Conservation (phyloP, 1,140 invertebrate genomes). For the Pseudomyrmex flavicornis region DNA sequence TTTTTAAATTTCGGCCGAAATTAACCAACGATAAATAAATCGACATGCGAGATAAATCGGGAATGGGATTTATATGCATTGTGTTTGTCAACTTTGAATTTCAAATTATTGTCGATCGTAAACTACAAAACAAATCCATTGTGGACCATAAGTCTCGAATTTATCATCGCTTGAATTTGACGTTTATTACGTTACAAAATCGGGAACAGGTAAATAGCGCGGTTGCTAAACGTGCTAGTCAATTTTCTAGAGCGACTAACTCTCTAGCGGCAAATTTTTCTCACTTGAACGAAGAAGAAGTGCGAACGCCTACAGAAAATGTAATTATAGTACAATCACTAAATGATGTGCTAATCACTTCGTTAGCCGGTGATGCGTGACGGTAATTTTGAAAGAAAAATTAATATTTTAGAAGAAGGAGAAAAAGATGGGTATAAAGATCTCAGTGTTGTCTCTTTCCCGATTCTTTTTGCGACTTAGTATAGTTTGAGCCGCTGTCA, state of each 20-base stretch:
- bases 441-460: too few species aligned
- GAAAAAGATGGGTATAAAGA: too few species aligned
- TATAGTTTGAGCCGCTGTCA: too few species aligned
- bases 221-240: not conserved
- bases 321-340: slow-evolving; percentile 43
- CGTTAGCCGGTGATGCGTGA: not conserved
- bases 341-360: slow-evolving; percentile 39
- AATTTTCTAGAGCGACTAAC: slow-evolving; percentile 23
- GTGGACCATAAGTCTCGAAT: too few species aligned
- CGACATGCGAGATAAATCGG: too few species aligned
- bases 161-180: not conserved
- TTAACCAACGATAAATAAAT: too few species aligned
- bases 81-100: too few species aligned
- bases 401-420: not conserved
- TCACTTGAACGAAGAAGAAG: not conserved
- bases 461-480: too few species aligned
- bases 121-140: too few species aligned
- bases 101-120: too few species aligned
- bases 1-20: not conserved
- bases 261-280: slow-evolving; percentile 11
- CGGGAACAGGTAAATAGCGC: not conserved
- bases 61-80: too few species aligned
- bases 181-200: slow-evolving; percentile 23
- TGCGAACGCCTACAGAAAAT: not conserved
- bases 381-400: slow-evolving; percentile 21